These are phyloP conservation scores for Porphyrio hochstetteri DNA, from an alignment of 2,113 vertebrate species.

Conservation along the genomic window DNA sequence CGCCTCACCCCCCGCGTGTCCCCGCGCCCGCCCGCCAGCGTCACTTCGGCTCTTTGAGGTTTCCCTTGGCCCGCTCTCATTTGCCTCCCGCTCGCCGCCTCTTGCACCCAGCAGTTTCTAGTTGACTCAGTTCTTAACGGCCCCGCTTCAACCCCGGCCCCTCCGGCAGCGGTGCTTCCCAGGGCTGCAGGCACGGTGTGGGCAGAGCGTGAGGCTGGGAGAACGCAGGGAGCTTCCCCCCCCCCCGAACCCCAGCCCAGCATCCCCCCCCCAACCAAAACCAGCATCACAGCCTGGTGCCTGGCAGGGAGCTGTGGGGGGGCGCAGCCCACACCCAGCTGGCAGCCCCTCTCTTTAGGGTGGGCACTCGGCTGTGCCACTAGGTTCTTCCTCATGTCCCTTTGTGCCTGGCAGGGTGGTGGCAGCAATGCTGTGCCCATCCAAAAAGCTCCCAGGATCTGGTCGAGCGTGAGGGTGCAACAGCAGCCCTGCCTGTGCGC, in stretches of 20 bases:
- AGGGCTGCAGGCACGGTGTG: background rate
- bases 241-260: too few relatives aligned
- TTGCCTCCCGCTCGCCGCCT: background rate
- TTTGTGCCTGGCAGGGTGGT: background rate
- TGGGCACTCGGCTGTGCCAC: accelerated
- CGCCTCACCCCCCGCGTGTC: background rate
- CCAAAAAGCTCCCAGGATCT: background rate
- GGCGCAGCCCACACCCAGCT: background rate
- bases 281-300: background rate
- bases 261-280: accelerated
- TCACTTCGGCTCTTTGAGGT: conserved; percentile 79
- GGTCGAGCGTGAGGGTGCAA: too few relatives aligned
- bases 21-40: background rate
- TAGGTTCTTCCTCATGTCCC: background rate
- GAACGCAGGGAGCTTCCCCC: accelerated
- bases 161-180: background rate
- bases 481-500: background rate
- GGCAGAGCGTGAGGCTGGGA: background rate
- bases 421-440: background rate
- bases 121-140: conserved; percentile 79
- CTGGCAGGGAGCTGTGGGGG: background rate
- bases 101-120: conserved; percentile 71
- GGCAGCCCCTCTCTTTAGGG: background rate
- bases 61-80: conserved; percentile 61
- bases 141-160: background rate